These are phyloP conservation scores for Hydropsyche betteni DNA, from an alignment of 2,888 invertebrate genomes.

Conservation along the genomic window DNA sequence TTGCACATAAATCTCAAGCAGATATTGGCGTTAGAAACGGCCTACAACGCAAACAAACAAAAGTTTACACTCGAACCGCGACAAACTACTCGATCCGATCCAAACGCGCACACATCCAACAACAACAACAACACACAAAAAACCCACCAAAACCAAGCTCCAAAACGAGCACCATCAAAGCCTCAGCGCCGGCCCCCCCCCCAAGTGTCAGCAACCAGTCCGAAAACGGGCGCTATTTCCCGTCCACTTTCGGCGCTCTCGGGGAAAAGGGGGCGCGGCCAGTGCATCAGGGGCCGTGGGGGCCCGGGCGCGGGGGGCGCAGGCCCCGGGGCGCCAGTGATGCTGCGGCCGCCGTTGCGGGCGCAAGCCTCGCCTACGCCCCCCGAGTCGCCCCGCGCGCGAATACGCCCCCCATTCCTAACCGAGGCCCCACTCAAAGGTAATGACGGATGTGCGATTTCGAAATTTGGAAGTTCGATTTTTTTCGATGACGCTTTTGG, in stretches of 20 bases:
- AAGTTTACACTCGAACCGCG: too few relatives aligned
- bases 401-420: neutral
- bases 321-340: conserved; percentile 48
- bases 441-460: neutral
- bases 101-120: too few relatives aligned
- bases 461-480: too few relatives aligned
- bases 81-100: too few relatives aligned
- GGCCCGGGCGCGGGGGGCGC: conserved; percentile 44
- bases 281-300: conserved; percentile 45
- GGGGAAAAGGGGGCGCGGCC: conserved; percentile 5
- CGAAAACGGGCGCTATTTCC: neutral
- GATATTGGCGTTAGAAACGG: too few relatives aligned
- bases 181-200: neutral
- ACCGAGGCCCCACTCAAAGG: neutral
- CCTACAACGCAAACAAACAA: too few relatives aligned
- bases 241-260: neutral
- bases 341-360: conserved; percentile 41
- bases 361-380: conserved; percentile 46
- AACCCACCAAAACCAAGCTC: too few relatives aligned
- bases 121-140: too few relatives aligned
- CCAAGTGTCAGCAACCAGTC: neutral
- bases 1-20: too few relatives aligned
- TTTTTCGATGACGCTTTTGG: too few relatives aligned
- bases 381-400: conserved; percentile 42
- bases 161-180: too few relatives aligned